A percentile compares a stretch with the other conserved stretches of the same genome.
Conservation (phyloP, 1,140 invertebrate species). For the Rhopalosiphum maidis region DNA sequence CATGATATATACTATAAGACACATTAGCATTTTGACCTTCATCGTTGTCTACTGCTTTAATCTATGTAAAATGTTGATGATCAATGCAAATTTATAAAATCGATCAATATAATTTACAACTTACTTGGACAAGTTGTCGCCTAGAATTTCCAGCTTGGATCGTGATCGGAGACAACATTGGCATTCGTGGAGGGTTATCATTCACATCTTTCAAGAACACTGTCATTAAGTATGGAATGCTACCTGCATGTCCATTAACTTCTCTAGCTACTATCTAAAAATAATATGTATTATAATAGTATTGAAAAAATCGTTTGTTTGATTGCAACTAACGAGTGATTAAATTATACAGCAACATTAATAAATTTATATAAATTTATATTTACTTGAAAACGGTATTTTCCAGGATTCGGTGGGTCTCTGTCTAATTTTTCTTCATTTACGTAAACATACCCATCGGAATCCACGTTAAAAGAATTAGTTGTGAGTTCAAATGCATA, state of each 20-base stretch:
- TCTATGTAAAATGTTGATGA: conserved; percentile 62
- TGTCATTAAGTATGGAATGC: conserved; percentile 78
- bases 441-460: conserved; percentile 76
- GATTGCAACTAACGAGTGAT: background rate
- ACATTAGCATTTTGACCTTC: conserved; percentile 82
- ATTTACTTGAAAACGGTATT: conserved; percentile 78
- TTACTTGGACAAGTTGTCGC: conserved; percentile 76
- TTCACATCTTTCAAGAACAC: conserved; percentile 83
- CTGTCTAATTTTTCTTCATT: conserved; percentile 84
- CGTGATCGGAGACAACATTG: conserved; percentile 76
- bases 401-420: conserved; percentile 84
- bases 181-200: conserved; percentile 81
- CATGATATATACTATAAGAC: conserved; percentile 84
- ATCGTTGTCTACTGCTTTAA: conserved; percentile 84
- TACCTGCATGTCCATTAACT: conserved; percentile 77
- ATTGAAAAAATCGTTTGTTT: background rate
- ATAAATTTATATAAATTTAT: background rate
- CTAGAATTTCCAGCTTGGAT: conserved; percentile 82
- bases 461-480: conserved; percentile 80
- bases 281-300: conserved; percentile 12
- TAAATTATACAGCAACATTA: background rate
- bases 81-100: background rate
- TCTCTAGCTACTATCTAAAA: conserved; percentile 76
- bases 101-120: background rate
- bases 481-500: conserved; percentile 87